Base-by-base conservation (phyloP, 2,113 vertebrate species). In the Mugil cephalus region DNA sequence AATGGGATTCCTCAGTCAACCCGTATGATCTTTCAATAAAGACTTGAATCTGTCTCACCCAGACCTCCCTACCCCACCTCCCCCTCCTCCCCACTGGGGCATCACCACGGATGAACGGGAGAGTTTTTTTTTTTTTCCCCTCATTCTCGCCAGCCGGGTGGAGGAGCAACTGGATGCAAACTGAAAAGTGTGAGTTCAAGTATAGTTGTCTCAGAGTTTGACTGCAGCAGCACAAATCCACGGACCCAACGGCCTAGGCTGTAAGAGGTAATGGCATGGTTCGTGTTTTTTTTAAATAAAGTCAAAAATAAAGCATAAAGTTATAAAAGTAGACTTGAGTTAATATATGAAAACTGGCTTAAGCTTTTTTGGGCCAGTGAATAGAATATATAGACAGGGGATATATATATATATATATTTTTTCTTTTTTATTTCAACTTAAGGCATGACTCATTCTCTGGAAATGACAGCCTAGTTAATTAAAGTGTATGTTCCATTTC, bases 21-120 rank as follows among this genome's bases (percentile, higher is more conserved):
- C 95, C 95, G 94, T 98, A 98, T 97, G 96, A 98, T 99, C 97
- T 98, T 99, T 97, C 97, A 98, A 97, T 98, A 98, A 97, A 97
- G 96, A 95, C 95, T 95, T 18, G 93, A 97, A 98, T 98, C 95
- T 95, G 96, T 97, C 95, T 95, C 61, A 12, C 47, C 74, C 67
- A 68, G 64, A 46, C 47, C 66, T 8, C 69, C 51, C 52, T 10
- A 13, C n/a, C 69, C 11, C 65, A 1, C 72, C 55, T 0, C 34
- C 54, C 64, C 66, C 40, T 8, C 38, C 34, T 14, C 48, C 64
- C 39, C 10, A 7, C 56, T 7, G 51, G 68, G 74, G 81, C 74
- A 69, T 77, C 60, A 10, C 39, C 4, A 17, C 19, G 40, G 64
- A 69, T 5, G 24, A 53, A 62, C 30, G 66, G 61, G 71, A 61